Evolutionary conservation across 1,140 invertebrate species (phyloP).

Genomic region (Goniozus legneri): DNA sequence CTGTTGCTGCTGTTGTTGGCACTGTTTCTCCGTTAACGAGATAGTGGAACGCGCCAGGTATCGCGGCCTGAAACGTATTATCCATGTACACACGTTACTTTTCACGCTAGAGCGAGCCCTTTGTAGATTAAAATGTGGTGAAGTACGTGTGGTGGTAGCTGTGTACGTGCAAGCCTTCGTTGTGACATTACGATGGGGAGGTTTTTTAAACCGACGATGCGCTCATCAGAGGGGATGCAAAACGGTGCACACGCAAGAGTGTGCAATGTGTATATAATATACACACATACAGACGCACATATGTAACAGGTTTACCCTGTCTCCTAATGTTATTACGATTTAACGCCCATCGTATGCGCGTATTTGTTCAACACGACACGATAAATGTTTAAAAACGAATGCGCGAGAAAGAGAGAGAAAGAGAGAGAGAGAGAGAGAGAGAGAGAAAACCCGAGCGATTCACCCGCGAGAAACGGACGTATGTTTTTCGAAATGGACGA

Average conservation of each 20-base stretch:
- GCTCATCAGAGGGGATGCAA: slow-evolving; percentile 20
- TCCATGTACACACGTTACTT: slow-evolving; percentile 35
- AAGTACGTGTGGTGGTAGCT: no score
- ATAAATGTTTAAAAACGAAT: not conserved
- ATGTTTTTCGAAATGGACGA: no score
- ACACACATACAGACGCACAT: not conserved
- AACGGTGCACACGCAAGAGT: slow-evolving; percentile 20
- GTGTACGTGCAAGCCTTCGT: no score
- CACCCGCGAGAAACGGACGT: no score
- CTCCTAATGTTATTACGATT: no score
- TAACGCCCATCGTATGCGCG: no score
- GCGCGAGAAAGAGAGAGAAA: not conserved
- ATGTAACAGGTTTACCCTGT: no score
- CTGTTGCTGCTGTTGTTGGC: slow-evolving; percentile 14
- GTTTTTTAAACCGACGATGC: slow-evolving; percentile 17
- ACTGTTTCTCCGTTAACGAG: slow-evolving; percentile 32
- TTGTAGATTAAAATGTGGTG: slow-evolving; percentile 41
- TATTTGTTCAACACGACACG: no score
- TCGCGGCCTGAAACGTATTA: slow-evolving; percentile 46
- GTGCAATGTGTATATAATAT: not conserved
- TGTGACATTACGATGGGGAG: slow-evolving; percentile 43
- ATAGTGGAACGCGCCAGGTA: slow-evolving; percentile 36
- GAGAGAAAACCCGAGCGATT: not conserved
- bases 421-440: not conserved
- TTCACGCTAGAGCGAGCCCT: slow-evolving; percentile 45